Base-by-base conservation (phyloP, 2,888 invertebrate genomes). In the Drosophila tripunctata region DNA sequence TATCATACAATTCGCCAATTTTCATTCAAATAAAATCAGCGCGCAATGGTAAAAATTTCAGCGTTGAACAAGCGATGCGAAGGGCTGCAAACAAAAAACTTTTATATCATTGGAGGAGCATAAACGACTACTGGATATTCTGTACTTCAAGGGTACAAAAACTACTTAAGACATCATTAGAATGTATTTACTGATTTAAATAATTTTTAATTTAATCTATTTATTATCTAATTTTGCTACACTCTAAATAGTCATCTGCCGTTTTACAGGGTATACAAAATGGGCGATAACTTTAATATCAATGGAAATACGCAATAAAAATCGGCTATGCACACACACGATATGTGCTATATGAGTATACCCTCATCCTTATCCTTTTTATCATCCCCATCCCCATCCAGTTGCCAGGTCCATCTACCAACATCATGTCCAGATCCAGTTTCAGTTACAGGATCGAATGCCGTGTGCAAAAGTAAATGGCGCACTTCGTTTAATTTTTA, bases 281-380 rank as follows among this genome's bases (percentile, higher is more conserved):
- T 54, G 60, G 73, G 86, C 72, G 86, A 85, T 65, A 67, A 82
- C 78, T 81, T 81, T 67, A 73, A 75, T 87, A 87, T 82, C 81
- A 87, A 85, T 82, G 81, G 83, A 87, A 82, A 85, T 85, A 87
- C 86, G 81, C 86, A 82, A 82, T 87, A 82, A 81, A 81, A 82
- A 85, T 87, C 69, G 73, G 79, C 76, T 78, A 75, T 75, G 66
- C 68, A 75, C 82, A 75, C 75, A 81, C 54, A 33, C 24, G 35
- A 50, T 65, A 63, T 79, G 67, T 75, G 76, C 76, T 58, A 77
- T 78, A 81, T 78, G 85, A 73, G 54, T 8, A 24, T 47, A 22
- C 57, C 69, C 75, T 43, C 62, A 77, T 75, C 30, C 54, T 35
- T 31, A 40, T 27, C 31, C 10, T 2, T 4, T 8, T 21, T 14